Evolutionary conservation across 2,888 invertebrate species (phyloP).

Genomic region (Orthosia gothica): DNA sequence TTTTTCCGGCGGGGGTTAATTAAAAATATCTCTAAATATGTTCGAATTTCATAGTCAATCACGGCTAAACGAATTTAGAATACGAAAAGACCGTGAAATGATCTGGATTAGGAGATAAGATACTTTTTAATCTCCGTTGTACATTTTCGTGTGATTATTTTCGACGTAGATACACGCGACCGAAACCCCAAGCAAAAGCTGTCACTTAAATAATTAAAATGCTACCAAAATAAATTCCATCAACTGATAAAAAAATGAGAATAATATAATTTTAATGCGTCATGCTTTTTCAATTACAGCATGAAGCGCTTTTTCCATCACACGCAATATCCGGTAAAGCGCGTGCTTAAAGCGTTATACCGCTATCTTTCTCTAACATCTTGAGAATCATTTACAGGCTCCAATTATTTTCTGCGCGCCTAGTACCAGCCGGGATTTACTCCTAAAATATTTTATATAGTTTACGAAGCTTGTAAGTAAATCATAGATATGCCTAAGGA

Average conservation of each 20-base stretch:
- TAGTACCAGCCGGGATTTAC: slow-evolving; percentile 18
- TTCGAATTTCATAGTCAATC: no score
- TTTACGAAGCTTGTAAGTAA: slow-evolving; percentile 37
- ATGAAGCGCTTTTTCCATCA: slow-evolving; percentile 19
- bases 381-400: slow-evolving; percentile 7
- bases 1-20: no score
- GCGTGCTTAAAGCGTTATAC: slow-evolving; percentile 24
- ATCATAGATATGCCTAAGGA: slow-evolving; percentile 43
- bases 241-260: no score
- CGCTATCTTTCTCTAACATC: slow-evolving; percentile 20
- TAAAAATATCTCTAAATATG: no score
- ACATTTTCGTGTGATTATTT: no score
- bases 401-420: slow-evolving; percentile 18
- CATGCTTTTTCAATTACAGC: slow-evolving; percentile 23
- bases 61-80: no score
- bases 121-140: no score
- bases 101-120: no score
- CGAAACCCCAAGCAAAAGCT: no score
- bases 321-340: slow-evolving; percentile 33
- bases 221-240: no score
- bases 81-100: no score
- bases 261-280: slow-evolving; percentile 1
- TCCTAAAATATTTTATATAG: slow-evolving; percentile 19
- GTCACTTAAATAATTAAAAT: neutral
- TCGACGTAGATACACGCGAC: no score